phyloP scores from a whole-genome alignment of 2,797 vertebrate species.

The Miichthys miiuy region DNA sequence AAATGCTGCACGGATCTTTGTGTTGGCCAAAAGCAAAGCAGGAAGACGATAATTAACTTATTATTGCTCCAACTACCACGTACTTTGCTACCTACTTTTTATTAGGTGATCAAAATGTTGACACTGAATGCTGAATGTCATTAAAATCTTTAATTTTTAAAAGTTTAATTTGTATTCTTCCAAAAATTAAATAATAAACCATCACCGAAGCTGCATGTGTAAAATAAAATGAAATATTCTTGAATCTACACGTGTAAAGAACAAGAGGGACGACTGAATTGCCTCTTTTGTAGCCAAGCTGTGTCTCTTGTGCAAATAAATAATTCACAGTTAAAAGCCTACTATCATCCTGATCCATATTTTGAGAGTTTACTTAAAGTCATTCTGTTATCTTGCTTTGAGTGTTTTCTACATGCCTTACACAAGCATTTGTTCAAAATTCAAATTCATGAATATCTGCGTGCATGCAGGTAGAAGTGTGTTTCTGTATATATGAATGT shows the following conservation, averaged over 20 bases:
- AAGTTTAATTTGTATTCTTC: too few species aligned
- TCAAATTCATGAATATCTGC: background rate
- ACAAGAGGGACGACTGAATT: too few species aligned
- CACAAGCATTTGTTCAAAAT: background rate
- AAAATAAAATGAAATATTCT: too few species aligned
- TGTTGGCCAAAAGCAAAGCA: background rate
- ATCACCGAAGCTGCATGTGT: too few species aligned
- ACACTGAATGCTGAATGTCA: too few species aligned
- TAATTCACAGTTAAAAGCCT: background rate
- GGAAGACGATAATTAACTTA: background rate
- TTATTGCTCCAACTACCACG: too few species aligned
- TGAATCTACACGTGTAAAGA: too few species aligned
- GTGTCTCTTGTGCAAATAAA: constrained; percentile 2
- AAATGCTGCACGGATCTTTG: constrained; percentile 5
- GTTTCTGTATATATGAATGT: too few species aligned
- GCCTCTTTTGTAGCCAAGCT: too few species aligned
- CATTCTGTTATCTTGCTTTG: background rate
- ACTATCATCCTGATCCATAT: background rate
- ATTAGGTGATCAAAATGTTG: too few species aligned
- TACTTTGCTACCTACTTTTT: background rate
- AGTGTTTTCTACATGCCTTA: background rate
- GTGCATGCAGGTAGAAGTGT: background rate
- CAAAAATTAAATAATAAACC: too few species aligned
- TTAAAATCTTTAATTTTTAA: too few species aligned
- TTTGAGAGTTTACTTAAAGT: background rate